Base-by-base conservation (phyloP, 2,888 invertebrate species). In the Athalia rosae region DNA sequence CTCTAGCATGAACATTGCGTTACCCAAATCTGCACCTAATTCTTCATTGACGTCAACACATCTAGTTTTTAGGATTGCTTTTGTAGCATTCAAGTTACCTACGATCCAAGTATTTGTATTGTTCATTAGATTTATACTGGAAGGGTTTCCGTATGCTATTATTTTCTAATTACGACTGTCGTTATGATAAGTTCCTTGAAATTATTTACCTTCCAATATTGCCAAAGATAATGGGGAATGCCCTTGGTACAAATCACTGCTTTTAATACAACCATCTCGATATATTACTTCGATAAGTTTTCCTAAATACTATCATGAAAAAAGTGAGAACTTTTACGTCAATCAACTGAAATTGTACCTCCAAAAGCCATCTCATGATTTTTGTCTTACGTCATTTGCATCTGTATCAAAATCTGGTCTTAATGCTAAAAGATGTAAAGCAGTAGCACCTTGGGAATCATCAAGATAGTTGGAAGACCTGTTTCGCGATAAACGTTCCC, bases 141-240 rank as follows among this genome's bases (percentile, higher is more conserved):
- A 43, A 28, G 41, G 28, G 41, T 45, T 43, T 56, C 4, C 4
- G 43, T 11, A 41, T 28, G 13, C 43, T 45, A 45, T 28, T 28
- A 28, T 2, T 28, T 28, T 28, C 28, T 28, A 0, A 28, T 28
- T 28, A 2, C 28, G 0, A 28, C 28, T 28, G 28, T 28, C 28
- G 28, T 28, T 28, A 41, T 64, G n/a, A 8, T 8, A 59, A 50
- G 8, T 13, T 59, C 15, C 9, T 43, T 45, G 9, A 6, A 63
- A 13, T 50, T 4, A 64, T 11, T 89, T 90, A 11, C 88, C 89
- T 76, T 85, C 82, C 5, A 90, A 73, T 7, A 90, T 85, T 4
- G 90, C 89, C 47, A 90, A 77, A 4, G 89, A 86, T 67, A 90
- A 81, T 2, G 87, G 84, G 3, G 87, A 87, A 76, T 90, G 90